These are phyloP conservation scores for Dromius quadrimaculatus DNA, from an alignment of 2,888 invertebrate genomes.

Conservation along the genomic window DNA sequence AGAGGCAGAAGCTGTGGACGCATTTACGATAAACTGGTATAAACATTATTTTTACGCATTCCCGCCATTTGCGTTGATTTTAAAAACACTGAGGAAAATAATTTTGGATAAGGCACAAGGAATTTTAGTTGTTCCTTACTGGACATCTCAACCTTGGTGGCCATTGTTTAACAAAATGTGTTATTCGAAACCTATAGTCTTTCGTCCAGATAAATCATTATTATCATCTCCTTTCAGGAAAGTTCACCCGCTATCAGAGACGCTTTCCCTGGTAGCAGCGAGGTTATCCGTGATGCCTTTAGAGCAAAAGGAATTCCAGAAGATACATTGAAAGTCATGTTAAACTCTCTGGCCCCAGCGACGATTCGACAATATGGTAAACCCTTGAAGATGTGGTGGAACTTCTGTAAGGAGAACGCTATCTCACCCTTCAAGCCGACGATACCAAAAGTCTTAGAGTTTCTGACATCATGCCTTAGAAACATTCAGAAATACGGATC, in stretches of 20 bases:
- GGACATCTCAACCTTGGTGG: constrained; percentile 2
- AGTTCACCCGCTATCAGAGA: not conserved
- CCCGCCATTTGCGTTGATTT: not conserved
- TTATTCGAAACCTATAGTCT: not conserved
- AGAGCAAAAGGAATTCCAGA: not conserved
- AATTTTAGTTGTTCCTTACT: not conserved
- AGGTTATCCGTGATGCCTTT: not conserved
- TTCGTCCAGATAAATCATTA: not conserved
- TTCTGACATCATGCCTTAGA: too few relatives aligned
- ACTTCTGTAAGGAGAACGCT: not conserved
- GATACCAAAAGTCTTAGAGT: too few relatives aligned
- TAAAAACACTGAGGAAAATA: not conserved
- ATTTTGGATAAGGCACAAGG: not conserved
- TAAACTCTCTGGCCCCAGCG: not conserved
- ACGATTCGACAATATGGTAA: not conserved
- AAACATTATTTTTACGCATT: constrained; percentile 1
- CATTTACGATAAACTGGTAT: not conserved
- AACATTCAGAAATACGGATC: not conserved
- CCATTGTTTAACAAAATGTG: not conserved
- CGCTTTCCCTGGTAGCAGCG: constrained; percentile 9
- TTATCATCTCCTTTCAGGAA: not conserved
- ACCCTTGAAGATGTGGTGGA: not conserved
- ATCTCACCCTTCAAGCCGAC: not conserved
- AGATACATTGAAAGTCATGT: not conserved
- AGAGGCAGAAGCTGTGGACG: not conserved